These are phyloP conservation scores for Dendrocopos noguchii DNA, from an alignment of 2,113 vertebrate species.

Conservation along the genomic window DNA sequence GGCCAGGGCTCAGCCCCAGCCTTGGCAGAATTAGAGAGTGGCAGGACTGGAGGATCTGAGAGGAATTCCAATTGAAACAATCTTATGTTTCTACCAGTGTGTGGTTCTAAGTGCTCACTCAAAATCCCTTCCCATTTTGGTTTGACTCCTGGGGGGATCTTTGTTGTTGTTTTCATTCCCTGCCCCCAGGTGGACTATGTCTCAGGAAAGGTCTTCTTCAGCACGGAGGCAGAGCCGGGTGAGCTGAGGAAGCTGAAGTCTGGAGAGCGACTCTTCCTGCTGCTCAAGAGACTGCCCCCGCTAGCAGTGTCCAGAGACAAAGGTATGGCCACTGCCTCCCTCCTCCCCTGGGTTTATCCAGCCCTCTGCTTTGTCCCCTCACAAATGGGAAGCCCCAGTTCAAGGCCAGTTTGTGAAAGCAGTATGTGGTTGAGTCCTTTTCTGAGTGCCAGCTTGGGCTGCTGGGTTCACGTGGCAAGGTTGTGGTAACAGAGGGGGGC, in stretches of 20 bases:
- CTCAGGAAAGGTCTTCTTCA: slow-evolving; percentile 92
- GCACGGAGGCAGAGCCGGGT: slow-evolving; percentile 58
- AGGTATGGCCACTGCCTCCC: slow-evolving; percentile 51
- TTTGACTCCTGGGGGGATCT: background rate
- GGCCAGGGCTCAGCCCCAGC: too few relatives aligned
- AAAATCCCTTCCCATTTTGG: accelerated
- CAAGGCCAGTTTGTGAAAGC: accelerated
- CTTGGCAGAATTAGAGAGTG: too few relatives aligned
- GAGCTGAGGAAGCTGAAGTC: slow-evolving; percentile 82
- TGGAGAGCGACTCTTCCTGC: slow-evolving; percentile 87
- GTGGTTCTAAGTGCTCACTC: background rate
- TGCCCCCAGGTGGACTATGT: slow-evolving; percentile 80
- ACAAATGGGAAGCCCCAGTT: accelerated
- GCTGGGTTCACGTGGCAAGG: too few relatives aligned
- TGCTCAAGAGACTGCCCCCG: slow-evolving; percentile 78
- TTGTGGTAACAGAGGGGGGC: too few relatives aligned
- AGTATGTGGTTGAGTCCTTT: background rate
- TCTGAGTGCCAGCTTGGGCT: too few relatives aligned
- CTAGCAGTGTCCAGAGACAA: slow-evolving; percentile 47
- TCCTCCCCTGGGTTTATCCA: background rate
- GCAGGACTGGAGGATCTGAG: too few relatives aligned
- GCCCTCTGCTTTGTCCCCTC: background rate
- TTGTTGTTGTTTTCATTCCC: background rate
- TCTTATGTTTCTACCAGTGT: too few relatives aligned
- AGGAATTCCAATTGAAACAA: too few relatives aligned